Base-by-base conservation (phyloP, 1,140 invertebrate species). In the Drosophila micromelanica region DNA sequence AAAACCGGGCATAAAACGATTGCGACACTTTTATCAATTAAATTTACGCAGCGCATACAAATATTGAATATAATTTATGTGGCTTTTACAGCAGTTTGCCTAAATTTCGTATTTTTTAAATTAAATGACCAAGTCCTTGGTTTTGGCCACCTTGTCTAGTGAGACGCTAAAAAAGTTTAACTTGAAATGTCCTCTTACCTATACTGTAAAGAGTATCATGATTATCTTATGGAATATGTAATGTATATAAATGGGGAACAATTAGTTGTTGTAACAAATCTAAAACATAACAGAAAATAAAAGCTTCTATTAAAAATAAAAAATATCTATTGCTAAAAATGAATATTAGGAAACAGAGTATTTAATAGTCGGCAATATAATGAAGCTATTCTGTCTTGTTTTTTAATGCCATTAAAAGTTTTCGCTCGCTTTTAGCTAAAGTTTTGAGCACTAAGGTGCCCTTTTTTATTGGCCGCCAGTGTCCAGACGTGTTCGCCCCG, bases 381-480 rank as follows among this genome's bases (percentile, higher is more conserved):
- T 7, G 7, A 2, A 8, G 0, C 4, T 15, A 5, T 6, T 11
- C 9, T 32, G 42, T 32, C 40, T 27, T 61, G 46, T 30, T 62
- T 54, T 55, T 54, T 91, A 90, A 91, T 90, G 79, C 78, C 82
- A 91, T 91, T 91, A 91, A 91, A 91, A 91, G 74, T 85, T 91
- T 80, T 76, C 73, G 65, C 45, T 73, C 68, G 81, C 76, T 73
- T 76, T 71, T 55, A 42, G 78, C 49, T 70, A 81, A 86, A 86
- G 78, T 87, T 86, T 77, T 48, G 12, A 43, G 73, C 78, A 76
- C 74, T 78, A 89, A 89, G 84, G 84, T 89, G 84, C 71, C 68
- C 68, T 89, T 86, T 82, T 89, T 89, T 89, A 79, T 89, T 89
- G 76, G 84, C 79, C 68, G 40, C 62, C 71, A 64, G 59, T 70